phyloP scores from a whole-genome alignment of 2,888 invertebrate species.

The Deroplatys truncata region DNA sequence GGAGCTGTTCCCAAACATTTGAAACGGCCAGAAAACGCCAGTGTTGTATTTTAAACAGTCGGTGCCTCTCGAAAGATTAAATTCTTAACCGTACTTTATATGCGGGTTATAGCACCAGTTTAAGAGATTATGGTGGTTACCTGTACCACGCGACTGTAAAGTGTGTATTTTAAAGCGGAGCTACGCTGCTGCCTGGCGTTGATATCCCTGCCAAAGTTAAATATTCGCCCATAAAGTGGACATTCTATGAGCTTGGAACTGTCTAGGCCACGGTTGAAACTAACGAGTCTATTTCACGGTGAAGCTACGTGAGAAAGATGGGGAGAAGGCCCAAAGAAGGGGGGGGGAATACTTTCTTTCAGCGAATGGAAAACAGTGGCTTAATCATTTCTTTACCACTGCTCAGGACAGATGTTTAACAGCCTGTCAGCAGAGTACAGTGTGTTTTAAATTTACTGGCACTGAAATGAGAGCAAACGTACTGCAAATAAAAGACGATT shows the following conservation, averaged over 20 bases:
- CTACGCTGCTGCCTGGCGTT: background rate
- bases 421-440: background rate
- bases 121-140: background rate
- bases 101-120: background rate
- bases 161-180: constrained; percentile 3
- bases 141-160: background rate
- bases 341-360: background rate
- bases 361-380: background rate
- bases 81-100: constrained; percentile 12
- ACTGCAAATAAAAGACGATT: background rate
- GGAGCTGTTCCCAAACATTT: too few relatives aligned
- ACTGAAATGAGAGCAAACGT: background rate
- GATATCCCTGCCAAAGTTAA: background rate
- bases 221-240: background rate
- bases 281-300: background rate
- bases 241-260: background rate
- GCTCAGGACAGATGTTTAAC: background rate
- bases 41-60: background rate
- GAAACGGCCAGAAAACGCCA: too few relatives aligned
- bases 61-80: constrained; percentile 2
- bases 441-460: background rate
- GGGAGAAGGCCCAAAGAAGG: too few relatives aligned
- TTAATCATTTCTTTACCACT: background rate
- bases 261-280: background rate
- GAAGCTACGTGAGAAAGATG: background rate